A percentile compares a stretch with the other conserved stretches of the same genome.
These are phyloP conservation scores for Agrilus planipennis DNA, from an alignment of 1,140 invertebrate species.

Conservation along the genomic window DNA sequence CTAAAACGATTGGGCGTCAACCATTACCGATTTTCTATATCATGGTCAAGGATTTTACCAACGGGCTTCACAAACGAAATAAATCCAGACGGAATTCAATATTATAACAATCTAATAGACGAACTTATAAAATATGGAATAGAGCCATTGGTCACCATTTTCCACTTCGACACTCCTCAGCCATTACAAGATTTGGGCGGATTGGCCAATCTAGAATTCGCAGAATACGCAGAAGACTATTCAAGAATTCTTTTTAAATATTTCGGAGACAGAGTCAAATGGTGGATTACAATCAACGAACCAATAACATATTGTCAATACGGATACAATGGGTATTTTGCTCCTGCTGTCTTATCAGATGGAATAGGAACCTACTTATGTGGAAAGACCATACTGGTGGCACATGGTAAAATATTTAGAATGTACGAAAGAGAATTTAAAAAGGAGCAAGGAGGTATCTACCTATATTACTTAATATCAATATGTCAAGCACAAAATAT, in stretches of 20 bases:
- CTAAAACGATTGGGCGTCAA: conserved; percentile 37
- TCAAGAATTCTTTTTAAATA: conserved; percentile 14
- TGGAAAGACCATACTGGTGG: too few relatives aligned
- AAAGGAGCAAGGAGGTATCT: too few relatives aligned
- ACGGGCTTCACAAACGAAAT: conserved; percentile 30
- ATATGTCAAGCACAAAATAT: too few relatives aligned
- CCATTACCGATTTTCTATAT: conserved; percentile 44
- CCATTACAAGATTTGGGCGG: conserved; percentile 27
- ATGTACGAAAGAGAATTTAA: too few relatives aligned
- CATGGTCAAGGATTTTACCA: conserved; percentile 38
- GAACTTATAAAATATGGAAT: conserved; percentile 44
- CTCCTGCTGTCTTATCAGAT: too few relatives aligned
- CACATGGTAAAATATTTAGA: too few relatives aligned
- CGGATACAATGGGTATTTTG: too few relatives aligned
- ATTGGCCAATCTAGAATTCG: conserved; percentile 22
- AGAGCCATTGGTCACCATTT: conserved; percentile 42
- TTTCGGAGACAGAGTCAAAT: conserved; percentile 29
- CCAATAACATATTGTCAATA: too few relatives aligned
- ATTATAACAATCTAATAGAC: conserved; percentile 45
- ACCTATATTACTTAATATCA: too few relatives aligned
- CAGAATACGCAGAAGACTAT: conserved; percentile 26
- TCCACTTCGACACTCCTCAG: conserved; percentile 23
- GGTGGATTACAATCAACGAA: conserved; percentile 39
- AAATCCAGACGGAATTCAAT: conserved; percentile 39
- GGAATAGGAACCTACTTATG: too few relatives aligned